These are phyloP conservation scores for Coelopa frigida DNA, from an alignment of 1,140 invertebrate genomes.

Conservation along the genomic window DNA sequence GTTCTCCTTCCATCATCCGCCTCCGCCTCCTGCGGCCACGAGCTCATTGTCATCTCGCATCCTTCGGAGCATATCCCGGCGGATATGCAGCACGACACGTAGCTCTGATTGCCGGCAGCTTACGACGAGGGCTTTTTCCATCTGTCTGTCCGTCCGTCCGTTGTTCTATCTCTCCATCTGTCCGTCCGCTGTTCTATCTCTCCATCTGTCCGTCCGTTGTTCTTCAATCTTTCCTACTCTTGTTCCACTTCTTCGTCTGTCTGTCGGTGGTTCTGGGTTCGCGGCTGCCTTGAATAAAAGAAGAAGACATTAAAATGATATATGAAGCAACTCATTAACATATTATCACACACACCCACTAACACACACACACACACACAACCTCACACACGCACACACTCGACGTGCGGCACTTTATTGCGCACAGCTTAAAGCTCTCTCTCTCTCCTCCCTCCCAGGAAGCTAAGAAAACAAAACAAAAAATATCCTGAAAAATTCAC, in stretches of 20 bases:
- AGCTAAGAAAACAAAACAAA: constrained; percentile 2
- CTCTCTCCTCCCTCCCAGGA: constrained; percentile 1
- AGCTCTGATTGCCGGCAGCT: constrained; percentile 19
- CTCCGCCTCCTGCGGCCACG: too few species aligned
- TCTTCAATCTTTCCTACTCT: too few species aligned
- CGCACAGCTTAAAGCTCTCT: not conserved
- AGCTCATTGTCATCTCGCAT: too few species aligned
- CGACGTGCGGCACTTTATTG: not conserved
- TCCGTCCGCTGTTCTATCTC: too few species aligned
- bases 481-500: constrained; percentile 6
- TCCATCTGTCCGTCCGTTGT: too few species aligned
- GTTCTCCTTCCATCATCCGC: too few species aligned
- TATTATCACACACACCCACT: constrained; percentile 35
- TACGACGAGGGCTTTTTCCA: too few species aligned
- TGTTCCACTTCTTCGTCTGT: too few species aligned
- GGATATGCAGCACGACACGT: constrained; percentile 42
- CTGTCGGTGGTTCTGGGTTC: too few species aligned
- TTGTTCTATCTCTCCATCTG: not conserved
- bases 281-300: too few species aligned
- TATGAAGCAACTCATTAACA: constrained; percentile 43
- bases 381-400: not conserved
- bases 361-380: not conserved
- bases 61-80: constrained; percentile 37
- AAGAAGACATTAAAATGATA: constrained; percentile 35
- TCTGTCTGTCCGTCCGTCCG: not conserved